Evolutionary conservation across 2,888 invertebrate species (phyloP).

Genomic region (Sepioteuthis lessoniana): DNA sequence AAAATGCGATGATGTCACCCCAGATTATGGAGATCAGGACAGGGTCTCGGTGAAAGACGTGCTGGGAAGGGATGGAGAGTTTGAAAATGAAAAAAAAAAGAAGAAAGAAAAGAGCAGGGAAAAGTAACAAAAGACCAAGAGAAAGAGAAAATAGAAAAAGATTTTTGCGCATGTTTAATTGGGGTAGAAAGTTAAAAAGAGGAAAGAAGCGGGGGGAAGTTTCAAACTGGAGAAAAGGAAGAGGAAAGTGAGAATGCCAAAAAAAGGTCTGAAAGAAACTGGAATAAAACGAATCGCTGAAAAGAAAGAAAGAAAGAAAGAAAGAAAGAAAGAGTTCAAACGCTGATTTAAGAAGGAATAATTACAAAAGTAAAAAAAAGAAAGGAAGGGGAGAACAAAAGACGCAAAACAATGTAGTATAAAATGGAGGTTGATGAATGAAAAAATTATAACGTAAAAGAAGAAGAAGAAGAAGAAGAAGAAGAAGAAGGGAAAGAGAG

Average conservation of each 20-base stretch:
- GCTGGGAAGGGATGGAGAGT: background rate
- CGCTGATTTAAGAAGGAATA: background rate
- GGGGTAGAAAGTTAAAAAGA: too few relatives aligned
- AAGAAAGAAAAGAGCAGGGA: background rate
- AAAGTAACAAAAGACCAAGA: background rate
- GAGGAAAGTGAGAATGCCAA: too few relatives aligned
- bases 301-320: background rate
- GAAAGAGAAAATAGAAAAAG: background rate
- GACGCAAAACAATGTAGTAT: background rate
- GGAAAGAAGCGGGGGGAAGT: too few relatives aligned
- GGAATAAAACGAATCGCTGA: background rate
- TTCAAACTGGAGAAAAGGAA: too few relatives aligned
- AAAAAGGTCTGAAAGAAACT: too few relatives aligned
- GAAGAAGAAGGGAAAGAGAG: background rate
- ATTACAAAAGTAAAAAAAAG: background rate
- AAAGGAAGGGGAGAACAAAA: background rate
- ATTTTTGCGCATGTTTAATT: background rate
- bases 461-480: background rate
- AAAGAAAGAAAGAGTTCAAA: background rate
- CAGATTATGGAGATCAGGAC: constrained; percentile 20
- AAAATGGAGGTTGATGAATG: background rate
- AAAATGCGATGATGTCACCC: constrained; percentile 33
- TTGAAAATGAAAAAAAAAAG: background rate
- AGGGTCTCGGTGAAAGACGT: background rate
- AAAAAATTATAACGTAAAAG: background rate